Evolutionary conservation across 2,888 invertebrate species (phyloP).

Genomic region (Acheta domesticus): DNA sequence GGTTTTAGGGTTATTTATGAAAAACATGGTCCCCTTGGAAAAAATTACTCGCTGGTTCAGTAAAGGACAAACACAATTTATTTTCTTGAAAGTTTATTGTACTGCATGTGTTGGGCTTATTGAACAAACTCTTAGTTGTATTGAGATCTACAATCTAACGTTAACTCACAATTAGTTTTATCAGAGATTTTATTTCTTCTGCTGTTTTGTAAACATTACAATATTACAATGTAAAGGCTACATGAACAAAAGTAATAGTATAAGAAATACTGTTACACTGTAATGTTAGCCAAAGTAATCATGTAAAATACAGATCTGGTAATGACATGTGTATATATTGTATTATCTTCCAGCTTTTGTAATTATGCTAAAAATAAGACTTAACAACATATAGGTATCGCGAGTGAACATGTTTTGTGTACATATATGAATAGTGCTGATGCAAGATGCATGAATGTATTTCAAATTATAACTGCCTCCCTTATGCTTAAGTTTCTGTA

Average conservation of each 20-base stretch:
- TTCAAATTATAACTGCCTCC: not conserved
- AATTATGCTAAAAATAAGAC: constrained; percentile 42
- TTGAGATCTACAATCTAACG: not conserved
- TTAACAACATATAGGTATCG: constrained; percentile 44
- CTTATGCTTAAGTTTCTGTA: not conserved
- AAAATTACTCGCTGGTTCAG: not conserved
- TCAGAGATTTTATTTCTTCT: not conserved
- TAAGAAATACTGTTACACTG: not conserved
- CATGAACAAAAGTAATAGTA: not conserved
- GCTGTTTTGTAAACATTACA: not conserved
- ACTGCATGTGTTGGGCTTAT: constrained; percentile 1
- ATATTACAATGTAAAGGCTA: not conserved
- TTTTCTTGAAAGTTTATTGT: not conserved
- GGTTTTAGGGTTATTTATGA: constrained; percentile 18
- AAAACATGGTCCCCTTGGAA: not conserved
- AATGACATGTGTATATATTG: constrained; percentile 35
- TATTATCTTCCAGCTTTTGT: constrained; percentile 41
- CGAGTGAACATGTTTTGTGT: constrained; percentile 44
- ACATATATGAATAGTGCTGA: constrained; percentile 47
- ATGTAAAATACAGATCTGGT: constrained; percentile 34
- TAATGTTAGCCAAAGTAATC: constrained; percentile 32
- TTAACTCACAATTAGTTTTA: not conserved
- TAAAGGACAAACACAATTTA: not conserved
- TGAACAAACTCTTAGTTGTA: not conserved
- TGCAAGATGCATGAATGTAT: constrained; percentile 27